Percentiles rank a stretch among this genome's conserved stretches.
phyloP scores from a whole-genome alignment of 2,888 invertebrate species.

The Euplagia quadripunctaria region DNA sequence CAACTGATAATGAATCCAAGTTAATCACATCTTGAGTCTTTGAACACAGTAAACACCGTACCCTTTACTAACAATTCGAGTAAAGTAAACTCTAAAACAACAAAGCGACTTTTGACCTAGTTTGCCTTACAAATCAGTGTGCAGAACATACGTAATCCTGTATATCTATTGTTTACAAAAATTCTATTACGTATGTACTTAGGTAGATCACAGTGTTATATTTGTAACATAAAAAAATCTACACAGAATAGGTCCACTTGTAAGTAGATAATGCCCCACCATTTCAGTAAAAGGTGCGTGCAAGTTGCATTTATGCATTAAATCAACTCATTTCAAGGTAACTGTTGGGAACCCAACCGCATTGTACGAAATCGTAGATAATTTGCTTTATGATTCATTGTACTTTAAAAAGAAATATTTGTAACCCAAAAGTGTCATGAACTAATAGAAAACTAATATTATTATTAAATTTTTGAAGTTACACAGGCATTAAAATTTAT shows the following conservation, averaged over 20 bases:
- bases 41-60: not conserved
- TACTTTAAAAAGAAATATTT: not conserved
- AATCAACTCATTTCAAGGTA: conserved; percentile 55
- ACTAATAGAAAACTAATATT: too few relatives aligned
- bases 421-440: not conserved
- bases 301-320: conserved; percentile 50
- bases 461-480: too few relatives aligned
- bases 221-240: too few relatives aligned
- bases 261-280: conserved; percentile 32
- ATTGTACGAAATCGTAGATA: conserved; percentile 34
- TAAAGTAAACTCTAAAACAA: not conserved
- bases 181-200: too few relatives aligned
- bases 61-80: not conserved
- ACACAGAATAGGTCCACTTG: conserved; percentile 39
- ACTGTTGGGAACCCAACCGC: conserved; percentile 30
- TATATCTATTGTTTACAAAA: not conserved
- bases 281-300: conserved; percentile 45
- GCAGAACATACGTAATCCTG: not conserved
- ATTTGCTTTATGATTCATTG: conserved; percentile 41
- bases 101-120: not conserved
- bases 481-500: too few relatives aligned
- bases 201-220: too few relatives aligned
- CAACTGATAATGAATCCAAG: not conserved
- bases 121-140: not conserved
- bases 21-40: not conserved